Conservation (phyloP, 1,140 invertebrate species). For the Drosophila equinoxialis region DNA sequence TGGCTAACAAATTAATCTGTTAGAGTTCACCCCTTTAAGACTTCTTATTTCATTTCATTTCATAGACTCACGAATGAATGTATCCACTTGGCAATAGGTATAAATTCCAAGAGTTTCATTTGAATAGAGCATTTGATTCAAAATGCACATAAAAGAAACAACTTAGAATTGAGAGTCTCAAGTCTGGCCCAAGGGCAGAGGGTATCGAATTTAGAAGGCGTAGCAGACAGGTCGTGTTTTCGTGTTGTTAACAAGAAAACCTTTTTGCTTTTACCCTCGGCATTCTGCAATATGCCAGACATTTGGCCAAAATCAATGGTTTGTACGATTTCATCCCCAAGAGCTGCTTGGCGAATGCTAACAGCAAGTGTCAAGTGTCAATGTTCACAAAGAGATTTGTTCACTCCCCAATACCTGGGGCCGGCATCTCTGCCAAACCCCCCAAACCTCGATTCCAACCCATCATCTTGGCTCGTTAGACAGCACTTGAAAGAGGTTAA, state of each 20-base stretch:
- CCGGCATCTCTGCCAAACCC: background rate
- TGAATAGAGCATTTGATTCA: conserved; percentile 8
- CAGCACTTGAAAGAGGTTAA: conserved; percentile 26
- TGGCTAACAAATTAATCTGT: too few species aligned
- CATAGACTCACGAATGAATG: too few species aligned
- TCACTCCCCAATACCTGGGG: background rate
- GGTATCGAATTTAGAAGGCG: conserved; percentile 17
- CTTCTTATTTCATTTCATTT: too few species aligned
- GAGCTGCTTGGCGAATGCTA: conserved; percentile 1
- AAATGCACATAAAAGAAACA: conserved; percentile 7
- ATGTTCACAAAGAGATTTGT: conserved; percentile 12
- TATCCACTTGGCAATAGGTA: too few species aligned
- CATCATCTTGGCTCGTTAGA: conserved; percentile 1
- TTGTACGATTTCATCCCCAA: background rate
- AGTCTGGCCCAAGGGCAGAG: conserved; percentile 28
- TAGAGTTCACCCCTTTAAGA: too few species aligned
- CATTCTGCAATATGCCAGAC: conserved; percentile 46
- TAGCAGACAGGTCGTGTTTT: conserved; percentile 4
- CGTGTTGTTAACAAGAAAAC: conserved; percentile 53
- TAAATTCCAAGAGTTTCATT: background rate
- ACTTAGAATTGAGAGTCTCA: conserved; percentile 1
- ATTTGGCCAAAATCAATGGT: conserved; percentile 40
- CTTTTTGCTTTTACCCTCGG: background rate
- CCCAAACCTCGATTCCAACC: background rate
- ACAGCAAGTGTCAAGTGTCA: conserved; percentile 13